A percentile compares a stretch with the other conserved stretches of the same genome.
Conservation (phyloP, 2,888 invertebrate species). For the Agrilus biguttatus region DNA sequence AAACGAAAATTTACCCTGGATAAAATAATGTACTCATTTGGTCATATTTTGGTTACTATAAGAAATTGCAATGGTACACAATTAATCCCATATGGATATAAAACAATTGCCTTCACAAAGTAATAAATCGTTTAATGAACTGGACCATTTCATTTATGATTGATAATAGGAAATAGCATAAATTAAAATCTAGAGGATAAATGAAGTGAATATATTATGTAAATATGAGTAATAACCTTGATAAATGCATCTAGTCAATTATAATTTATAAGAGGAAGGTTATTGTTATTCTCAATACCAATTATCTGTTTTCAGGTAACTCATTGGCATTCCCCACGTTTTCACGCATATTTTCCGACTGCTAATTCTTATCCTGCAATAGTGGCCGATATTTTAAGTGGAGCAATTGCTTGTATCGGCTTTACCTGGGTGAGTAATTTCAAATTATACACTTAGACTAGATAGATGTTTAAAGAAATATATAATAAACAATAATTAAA, state of each 20-base stretch:
- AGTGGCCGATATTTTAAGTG: slow-evolving; percentile 88
- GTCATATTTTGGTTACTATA: no score
- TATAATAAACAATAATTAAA: no score
- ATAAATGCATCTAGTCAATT: neutral
- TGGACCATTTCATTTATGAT: neutral
- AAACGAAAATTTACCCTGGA: no score
- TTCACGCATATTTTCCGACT: slow-evolving; percentile 91
- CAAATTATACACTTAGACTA: no score
- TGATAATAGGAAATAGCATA: no score
- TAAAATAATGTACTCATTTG: no score
- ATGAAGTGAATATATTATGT: neutral
- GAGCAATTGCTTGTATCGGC: slow-evolving; percentile 90
- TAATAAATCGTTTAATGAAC: neutral
- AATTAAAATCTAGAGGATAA: no score
- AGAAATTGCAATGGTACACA: no score
- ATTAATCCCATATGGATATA: no score
- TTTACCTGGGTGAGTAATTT: slow-evolving; percentile 72
- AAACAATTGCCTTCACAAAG: no score
- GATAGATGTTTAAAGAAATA: no score
- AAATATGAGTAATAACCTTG: neutral
- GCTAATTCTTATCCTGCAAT: slow-evolving; percentile 89
- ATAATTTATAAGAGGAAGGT: neutral
- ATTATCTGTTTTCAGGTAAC: slow-evolving; percentile 43
- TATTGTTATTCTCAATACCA: slow-evolving; percentile 1
- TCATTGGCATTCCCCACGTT: slow-evolving; percentile 92